Percentiles rank a stretch among this genome's conserved stretches.
Conservation (phyloP, 1,140 invertebrate genomes). For the Gryon sp. region DNA sequence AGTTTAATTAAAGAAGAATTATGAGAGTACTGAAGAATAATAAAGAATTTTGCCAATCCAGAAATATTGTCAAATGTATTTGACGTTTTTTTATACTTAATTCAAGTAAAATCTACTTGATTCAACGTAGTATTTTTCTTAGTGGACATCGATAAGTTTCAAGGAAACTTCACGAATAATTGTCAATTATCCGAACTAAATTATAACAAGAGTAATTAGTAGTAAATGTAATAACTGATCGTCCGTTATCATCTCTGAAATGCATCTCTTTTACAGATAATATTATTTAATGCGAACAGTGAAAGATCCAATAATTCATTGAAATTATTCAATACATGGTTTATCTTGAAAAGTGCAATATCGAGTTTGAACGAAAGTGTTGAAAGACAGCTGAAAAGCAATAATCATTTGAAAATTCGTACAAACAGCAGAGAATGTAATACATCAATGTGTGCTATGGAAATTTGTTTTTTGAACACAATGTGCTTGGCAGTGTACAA, state of each 20-base stretch:
- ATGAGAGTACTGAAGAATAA: too few species aligned
- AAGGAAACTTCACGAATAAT: constrained; percentile 17
- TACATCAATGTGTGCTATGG: constrained; percentile 25
- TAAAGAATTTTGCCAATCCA: too few species aligned
- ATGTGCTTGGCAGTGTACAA: constrained; percentile 18
- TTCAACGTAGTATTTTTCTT: too few species aligned
- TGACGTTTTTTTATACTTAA: too few species aligned
- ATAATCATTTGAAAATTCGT: constrained; percentile 40
- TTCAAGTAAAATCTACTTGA: too few species aligned
- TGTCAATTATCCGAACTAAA: constrained; percentile 13
- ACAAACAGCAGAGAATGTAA: constrained; percentile 20
- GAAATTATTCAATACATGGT: constrained; percentile 24
- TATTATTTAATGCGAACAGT: constrained; percentile 11
- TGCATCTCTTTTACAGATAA: background rate
- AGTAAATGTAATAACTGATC: constrained; percentile 27
- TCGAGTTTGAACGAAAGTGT: constrained; percentile 15
- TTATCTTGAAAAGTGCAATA: constrained; percentile 39
- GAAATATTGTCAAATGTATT: too few species aligned
- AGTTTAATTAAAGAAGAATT: too few species aligned
- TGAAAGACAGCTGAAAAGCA: constrained; percentile 38
- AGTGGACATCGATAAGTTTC: too few species aligned
- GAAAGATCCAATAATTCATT: constrained; percentile 38
- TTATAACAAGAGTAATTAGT: constrained; percentile 17
- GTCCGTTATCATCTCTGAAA: constrained; percentile 22
- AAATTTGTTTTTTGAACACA: constrained; percentile 39